Evolutionary conservation across 2,888 invertebrate genomes (phyloP).

Genomic region (Athalia circularis): DNA sequence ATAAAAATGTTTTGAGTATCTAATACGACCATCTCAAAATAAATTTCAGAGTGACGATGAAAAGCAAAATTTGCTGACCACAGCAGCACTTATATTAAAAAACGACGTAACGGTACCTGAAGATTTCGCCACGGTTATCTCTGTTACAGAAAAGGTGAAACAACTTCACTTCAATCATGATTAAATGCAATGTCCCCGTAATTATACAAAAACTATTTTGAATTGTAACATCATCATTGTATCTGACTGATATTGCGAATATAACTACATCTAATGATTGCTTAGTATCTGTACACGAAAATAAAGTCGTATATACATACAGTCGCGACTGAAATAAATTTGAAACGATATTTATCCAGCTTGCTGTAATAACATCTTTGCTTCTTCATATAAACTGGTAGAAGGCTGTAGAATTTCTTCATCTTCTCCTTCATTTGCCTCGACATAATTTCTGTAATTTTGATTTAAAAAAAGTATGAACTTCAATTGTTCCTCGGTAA

Average conservation of each 20-base stretch:
- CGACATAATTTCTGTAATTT: constrained; percentile 63
- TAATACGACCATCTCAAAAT: too few relatives aligned
- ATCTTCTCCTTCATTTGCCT: constrained; percentile 64
- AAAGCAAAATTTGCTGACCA: constrained; percentile 76
- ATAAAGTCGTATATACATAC: constrained; percentile 66
- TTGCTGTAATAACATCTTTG: constrained; percentile 76
- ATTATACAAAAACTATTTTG: constrained; percentile 9
- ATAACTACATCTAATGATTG: constrained; percentile 9
- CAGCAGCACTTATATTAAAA: constrained; percentile 76
- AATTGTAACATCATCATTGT: constrained; percentile 10
- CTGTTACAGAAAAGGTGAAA: constrained; percentile 11
- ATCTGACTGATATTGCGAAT: constrained; percentile 10
- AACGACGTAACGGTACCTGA: constrained; percentile 77
- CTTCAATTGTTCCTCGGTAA: too few relatives aligned
- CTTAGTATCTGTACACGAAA: constrained; percentile 9
- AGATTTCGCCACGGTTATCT: constrained; percentile 61
- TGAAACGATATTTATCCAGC: constrained; percentile 65
- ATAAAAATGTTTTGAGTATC: too few relatives aligned
- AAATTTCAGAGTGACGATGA: constrained; percentile 73
- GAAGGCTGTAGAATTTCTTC: constrained; percentile 70
- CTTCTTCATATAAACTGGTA: constrained; percentile 76
- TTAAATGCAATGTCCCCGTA: background rate
- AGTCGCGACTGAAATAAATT: constrained; percentile 70
- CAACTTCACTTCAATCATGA: background rate
- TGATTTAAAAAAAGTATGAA: background rate